A percentile compares a stretch with the other conserved stretches of the same genome.
These are phyloP conservation scores for Lichenostomus cassidix DNA, from an alignment of 2,113 vertebrate genomes.

Conservation along the genomic window DNA sequence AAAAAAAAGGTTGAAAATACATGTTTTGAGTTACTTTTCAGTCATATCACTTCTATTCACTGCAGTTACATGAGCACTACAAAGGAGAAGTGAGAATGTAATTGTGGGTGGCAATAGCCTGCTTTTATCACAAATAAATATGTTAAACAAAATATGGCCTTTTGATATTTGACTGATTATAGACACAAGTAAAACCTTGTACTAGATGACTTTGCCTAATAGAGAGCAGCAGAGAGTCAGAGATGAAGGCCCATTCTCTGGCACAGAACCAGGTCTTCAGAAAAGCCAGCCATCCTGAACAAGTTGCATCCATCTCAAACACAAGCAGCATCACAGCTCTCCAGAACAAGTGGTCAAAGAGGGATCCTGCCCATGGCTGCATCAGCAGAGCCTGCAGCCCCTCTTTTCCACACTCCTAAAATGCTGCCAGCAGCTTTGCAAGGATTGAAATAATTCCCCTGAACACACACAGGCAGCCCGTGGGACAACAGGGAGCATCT, in stretches of 20 bases:
- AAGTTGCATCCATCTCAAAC: background rate
- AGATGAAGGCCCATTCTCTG: background rate
- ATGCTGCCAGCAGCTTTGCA: accelerated
- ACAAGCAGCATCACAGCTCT: background rate
- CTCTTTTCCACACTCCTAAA: background rate
- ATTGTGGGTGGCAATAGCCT: background rate
- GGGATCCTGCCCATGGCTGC: background rate
- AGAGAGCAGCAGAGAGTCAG: background rate
- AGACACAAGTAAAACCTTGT: background rate
- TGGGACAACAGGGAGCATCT: background rate
- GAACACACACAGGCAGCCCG: background rate
- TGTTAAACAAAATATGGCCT: accelerated
- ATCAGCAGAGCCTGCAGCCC: background rate
- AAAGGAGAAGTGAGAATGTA: background rate
- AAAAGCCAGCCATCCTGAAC: background rate
- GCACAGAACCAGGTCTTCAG: background rate
- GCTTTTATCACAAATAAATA: background rate
- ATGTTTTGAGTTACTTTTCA: background rate
- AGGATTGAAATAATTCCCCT: background rate
- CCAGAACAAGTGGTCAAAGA: accelerated
- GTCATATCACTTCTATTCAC: background rate
- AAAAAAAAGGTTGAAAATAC: background rate
- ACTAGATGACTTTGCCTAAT: background rate
- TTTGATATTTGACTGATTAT: background rate
- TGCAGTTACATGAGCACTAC: background rate